Conservation (phyloP, 2,888 invertebrate genomes). For the Cheiracanthium punctorium region DNA sequence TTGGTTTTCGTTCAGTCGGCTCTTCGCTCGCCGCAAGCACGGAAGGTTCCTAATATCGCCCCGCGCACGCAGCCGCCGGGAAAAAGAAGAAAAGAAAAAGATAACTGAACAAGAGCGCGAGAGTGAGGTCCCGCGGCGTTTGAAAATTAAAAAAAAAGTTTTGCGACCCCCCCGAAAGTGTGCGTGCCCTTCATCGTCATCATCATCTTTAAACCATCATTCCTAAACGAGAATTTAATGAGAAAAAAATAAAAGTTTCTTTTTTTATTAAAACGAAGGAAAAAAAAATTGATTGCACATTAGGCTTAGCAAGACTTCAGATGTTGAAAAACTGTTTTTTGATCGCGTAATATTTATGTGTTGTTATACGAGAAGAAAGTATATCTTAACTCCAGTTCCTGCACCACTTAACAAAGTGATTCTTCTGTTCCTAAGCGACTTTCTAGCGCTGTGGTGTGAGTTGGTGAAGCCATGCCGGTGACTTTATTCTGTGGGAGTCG, state of each 20-base stretch:
- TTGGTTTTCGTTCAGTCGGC: constrained; percentile 38
- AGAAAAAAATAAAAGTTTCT: too few relatives aligned
- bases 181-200: constrained; percentile 22
- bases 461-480: constrained; percentile 46
- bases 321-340: constrained; percentile 38
- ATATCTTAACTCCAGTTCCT: constrained; percentile 50
- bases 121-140: constrained; percentile 4
- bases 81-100: too few relatives aligned
- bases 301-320: constrained; percentile 57
- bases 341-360: constrained; percentile 22
- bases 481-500: constrained; percentile 45
- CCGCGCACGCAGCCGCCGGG: constrained; percentile 23
- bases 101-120: neutral
- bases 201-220: neutral
- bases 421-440: constrained; percentile 57
- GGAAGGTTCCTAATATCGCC: constrained; percentile 61
- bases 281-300: constrained; percentile 35
- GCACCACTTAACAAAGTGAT: constrained; percentile 51
- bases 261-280: too few relatives aligned
- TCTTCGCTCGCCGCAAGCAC: constrained; percentile 27
- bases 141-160: too few relatives aligned
- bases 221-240: too few relatives aligned
- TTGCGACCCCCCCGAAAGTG: neutral
- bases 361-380: constrained; percentile 33
- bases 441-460: constrained; percentile 21